phyloP scores from a whole-genome alignment of 2,113 vertebrate genomes.

The Panurus biarmicus region DNA sequence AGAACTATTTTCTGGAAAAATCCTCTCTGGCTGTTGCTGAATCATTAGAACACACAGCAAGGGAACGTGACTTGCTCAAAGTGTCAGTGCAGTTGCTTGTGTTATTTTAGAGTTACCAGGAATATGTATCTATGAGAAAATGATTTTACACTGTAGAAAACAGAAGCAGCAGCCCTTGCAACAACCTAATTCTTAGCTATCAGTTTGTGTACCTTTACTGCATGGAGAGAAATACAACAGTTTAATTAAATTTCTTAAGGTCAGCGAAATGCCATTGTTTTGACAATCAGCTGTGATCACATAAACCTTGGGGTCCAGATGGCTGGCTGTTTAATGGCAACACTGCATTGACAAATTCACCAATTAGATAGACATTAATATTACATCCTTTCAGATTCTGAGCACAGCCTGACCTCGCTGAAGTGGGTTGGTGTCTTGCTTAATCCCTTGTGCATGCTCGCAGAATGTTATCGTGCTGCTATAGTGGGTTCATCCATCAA shows the following conservation, averaged over 20 bases:
- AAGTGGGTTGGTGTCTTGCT: slow-evolving; percentile 52
- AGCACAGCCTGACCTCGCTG: slow-evolving; percentile 51
- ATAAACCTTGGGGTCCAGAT: slow-evolving; percentile 57
- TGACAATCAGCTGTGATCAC: slow-evolving; percentile 54
- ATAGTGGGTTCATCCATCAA: slow-evolving; percentile 64
- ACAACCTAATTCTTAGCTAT: slow-evolving; percentile 2
- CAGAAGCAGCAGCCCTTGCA: neutral
- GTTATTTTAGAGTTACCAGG: neutral
- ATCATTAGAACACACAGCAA: neutral
- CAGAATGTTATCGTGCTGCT: slow-evolving; percentile 52
- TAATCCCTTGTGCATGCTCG: slow-evolving; percentile 43
- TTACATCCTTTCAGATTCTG: slow-evolving; percentile 62
- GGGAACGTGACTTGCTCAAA: neutral
- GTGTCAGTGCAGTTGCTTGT: neutral
- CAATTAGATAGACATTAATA: slow-evolving; percentile 72
- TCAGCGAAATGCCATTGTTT: slow-evolving; percentile 63
- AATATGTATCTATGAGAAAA: neutral
- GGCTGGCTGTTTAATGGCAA: slow-evolving; percentile 59
- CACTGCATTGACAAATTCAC: slow-evolving; percentile 61
- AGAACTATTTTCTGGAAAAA: neutral
- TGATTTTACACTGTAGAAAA: neutral
- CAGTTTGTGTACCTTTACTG: slow-evolving; percentile 26
- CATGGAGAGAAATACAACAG: slow-evolving; percentile 32
- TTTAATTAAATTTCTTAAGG: slow-evolving; percentile 69
- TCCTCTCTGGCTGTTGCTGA: neutral